A percentile compares a stretch with the other conserved stretches of the same genome.
Evolutionary conservation across 2,797 vertebrate species (phyloP).

Genomic region (Megaceryle alcyon): DNA sequence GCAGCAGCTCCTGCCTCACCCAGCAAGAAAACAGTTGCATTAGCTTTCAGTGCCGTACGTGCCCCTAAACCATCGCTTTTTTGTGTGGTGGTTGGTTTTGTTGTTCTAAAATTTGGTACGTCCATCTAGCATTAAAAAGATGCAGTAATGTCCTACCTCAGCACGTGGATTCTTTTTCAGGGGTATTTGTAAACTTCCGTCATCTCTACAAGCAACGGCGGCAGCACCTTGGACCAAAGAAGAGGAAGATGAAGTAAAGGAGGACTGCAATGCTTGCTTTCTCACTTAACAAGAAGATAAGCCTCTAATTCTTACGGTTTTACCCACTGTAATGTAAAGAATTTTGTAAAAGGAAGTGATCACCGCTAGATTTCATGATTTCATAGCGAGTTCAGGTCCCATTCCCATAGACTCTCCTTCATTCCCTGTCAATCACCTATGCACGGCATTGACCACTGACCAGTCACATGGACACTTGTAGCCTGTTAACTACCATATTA

Average conservation of each 20-base stretch:
- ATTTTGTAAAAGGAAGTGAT: constrained; percentile 70
- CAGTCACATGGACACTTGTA: neutral
- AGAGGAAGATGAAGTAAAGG: constrained; percentile 88
- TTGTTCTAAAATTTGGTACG: neutral
- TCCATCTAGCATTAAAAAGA: neutral
- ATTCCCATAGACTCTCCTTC: constrained; percentile 49
- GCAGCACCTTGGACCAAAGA: constrained; percentile 86
- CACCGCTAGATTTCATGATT: constrained; percentile 38
- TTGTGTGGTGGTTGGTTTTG: neutral
- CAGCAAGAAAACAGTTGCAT: neutral
- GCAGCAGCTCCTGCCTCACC: neutral
- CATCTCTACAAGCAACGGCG: constrained; percentile 94
- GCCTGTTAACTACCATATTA: constrained; percentile 11
- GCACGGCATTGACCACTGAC: constrained; percentile 44
- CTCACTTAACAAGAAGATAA: constrained; percentile 50
- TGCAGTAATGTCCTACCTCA: neutral
- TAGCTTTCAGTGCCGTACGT: neutral
- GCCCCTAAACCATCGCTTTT: neutral
- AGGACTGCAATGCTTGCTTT: constrained; percentile 43
- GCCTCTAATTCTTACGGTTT: constrained; percentile 71
- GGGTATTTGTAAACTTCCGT: constrained; percentile 87
- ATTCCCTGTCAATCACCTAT: constrained; percentile 20
- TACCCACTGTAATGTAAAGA: constrained; percentile 67
- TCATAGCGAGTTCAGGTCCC: constrained; percentile 59
- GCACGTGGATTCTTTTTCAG: constrained; percentile 70